Conservation (phyloP, 2,888 invertebrate species). For the Metellina segmentata region DNA sequence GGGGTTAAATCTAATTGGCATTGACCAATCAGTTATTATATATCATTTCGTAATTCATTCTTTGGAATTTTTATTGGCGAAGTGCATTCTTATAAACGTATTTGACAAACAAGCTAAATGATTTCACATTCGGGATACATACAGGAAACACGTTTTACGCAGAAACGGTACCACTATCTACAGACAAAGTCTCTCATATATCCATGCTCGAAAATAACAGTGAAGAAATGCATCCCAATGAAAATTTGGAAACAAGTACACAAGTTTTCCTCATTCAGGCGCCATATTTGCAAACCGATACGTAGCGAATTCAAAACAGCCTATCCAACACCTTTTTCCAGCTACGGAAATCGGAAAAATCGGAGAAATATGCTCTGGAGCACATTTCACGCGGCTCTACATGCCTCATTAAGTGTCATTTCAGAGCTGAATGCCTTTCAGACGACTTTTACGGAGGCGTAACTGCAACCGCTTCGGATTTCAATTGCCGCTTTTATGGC, state of each 20-base stretch:
- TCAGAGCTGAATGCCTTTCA: conserved; percentile 9
- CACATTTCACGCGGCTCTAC: conserved; percentile 12
- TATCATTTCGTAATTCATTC: too few species aligned
- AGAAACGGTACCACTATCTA: too few species aligned
- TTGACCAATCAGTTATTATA: too few species aligned
- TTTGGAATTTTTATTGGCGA: too few species aligned
- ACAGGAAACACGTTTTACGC: too few species aligned
- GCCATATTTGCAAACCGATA: background rate
- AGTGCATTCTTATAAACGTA: too few species aligned
- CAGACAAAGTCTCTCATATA: too few species aligned
- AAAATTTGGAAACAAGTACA: background rate
- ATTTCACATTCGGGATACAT: too few species aligned
- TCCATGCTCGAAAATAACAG: too few species aligned
- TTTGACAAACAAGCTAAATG: too few species aligned
- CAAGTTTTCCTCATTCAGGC: background rate
- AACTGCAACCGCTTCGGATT: conserved; percentile 62
- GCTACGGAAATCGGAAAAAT: conserved; percentile 19
- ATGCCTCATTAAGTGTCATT: conserved; percentile 62
- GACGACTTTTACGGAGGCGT: conserved; percentile 57
- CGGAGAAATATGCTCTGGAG: conserved; percentile 5
- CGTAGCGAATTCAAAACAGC: background rate
- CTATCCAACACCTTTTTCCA: conserved; percentile 8
- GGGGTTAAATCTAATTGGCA: too few species aligned
- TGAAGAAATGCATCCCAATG: background rate
- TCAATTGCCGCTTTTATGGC: conserved; percentile 70